Conservation (phyloP, 2,797 vertebrate genomes). For the Pipistrellus nathusii region DNA sequence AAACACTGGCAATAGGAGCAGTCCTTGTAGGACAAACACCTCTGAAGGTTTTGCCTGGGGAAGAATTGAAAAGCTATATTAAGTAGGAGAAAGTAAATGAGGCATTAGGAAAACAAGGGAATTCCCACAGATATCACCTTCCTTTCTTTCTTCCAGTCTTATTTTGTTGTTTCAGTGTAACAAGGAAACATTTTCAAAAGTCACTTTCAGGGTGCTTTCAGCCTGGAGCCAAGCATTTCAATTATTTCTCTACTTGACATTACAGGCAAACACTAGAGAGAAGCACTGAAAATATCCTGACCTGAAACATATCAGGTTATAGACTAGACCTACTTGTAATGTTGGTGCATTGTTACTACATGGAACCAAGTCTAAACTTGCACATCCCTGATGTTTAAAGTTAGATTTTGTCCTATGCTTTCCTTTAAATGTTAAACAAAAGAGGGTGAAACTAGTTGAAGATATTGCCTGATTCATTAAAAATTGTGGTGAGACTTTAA, state of each 20-base stretch:
- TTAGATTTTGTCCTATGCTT: conserved; percentile 5
- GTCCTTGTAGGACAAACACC: background rate
- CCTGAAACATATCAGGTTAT: background rate
- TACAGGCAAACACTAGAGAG: background rate
- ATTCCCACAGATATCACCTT: background rate
- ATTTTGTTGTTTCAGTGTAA: background rate
- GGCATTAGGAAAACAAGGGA: background rate
- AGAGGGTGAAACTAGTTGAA: conserved; percentile 10
- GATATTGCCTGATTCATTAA: background rate
- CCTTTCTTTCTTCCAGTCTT: background rate
- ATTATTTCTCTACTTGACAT: conserved; percentile 16
- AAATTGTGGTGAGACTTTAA: conserved; percentile 23
- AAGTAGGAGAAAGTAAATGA: background rate
- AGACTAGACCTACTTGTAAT: background rate
- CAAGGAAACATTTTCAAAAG: background rate
- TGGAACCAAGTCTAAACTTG: conserved; percentile 3
- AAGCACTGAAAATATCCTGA: background rate
- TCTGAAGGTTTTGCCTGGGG: background rate
- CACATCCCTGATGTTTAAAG: background rate
- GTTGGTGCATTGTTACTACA: background rate
- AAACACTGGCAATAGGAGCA: background rate
- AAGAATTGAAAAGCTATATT: background rate
- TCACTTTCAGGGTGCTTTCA: background rate
- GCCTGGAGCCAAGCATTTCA: background rate
- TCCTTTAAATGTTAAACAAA: conserved; percentile 55